Conservation (phyloP, 2,888 invertebrate genomes). For the Chelonus formosanus region DNA sequence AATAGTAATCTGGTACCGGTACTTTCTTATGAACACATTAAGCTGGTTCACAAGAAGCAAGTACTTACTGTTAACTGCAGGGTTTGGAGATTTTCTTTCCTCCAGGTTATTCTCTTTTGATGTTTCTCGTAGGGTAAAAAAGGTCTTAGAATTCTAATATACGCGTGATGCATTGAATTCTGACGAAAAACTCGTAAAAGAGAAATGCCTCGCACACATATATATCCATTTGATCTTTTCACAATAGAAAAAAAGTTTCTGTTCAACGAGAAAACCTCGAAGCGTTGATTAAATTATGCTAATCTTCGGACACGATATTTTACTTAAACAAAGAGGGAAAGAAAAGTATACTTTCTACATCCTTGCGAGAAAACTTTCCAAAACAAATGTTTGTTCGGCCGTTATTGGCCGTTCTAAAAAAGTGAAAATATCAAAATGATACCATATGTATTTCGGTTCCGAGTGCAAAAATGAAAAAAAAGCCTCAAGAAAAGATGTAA, state of each 20-base stretch:
- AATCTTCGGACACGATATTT: conserved; percentile 26
- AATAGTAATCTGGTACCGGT: conserved; percentile 10
- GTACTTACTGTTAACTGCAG: conserved; percentile 45
- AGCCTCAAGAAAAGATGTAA: conserved; percentile 2
- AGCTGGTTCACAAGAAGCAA: conserved; percentile 26
- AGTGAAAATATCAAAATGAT: conserved; percentile 17
- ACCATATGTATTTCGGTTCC: conserved; percentile 16
- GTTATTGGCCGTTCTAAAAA: conserved; percentile 5
- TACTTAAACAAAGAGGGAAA: conserved; percentile 9
- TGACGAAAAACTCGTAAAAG: conserved; percentile 38
- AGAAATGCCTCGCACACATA: conserved; percentile 31
- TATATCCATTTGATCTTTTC: conserved; percentile 24
- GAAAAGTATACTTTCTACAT: conserved; percentile 1
- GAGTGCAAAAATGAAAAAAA: background rate
- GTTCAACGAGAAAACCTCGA: conserved; percentile 23
- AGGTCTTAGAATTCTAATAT: conserved; percentile 35
- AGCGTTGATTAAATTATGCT: conserved; percentile 39
- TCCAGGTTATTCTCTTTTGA: conserved; percentile 43
- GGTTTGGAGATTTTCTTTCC: conserved; percentile 33
- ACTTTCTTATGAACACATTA: background rate
- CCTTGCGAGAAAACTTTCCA: conserved; percentile 16
- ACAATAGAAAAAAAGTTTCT: conserved; percentile 34
- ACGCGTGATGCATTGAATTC: conserved; percentile 40
- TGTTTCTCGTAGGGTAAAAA: conserved; percentile 35
- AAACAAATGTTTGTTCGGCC: conserved; percentile 24